phyloP scores from a whole-genome alignment of 2,113 vertebrate genomes.

The Cinclus mexicanus region DNA sequence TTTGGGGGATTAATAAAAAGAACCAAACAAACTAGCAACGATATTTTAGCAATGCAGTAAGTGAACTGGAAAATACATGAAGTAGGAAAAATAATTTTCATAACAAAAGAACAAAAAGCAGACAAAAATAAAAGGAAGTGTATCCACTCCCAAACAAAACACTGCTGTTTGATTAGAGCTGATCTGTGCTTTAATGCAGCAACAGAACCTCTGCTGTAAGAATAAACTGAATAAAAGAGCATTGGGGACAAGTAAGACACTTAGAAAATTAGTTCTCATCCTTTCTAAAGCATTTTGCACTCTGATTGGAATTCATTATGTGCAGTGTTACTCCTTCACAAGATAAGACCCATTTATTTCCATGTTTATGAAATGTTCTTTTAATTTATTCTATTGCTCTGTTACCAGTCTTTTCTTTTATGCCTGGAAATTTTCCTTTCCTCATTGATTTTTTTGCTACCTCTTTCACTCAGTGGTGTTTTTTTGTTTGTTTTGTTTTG shows the following conservation, averaged over 20 bases:
- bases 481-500: background rate
- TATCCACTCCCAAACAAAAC: background rate
- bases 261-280: conserved; percentile 37
- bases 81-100: background rate
- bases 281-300: background rate
- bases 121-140: background rate
- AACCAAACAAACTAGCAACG: background rate
- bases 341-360: background rate
- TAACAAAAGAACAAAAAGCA: background rate
- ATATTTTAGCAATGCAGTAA: background rate
- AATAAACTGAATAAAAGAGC: background rate
- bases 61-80: background rate
- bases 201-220: background rate
- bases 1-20: background rate
- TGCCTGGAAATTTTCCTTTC: background rate
- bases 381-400: conserved; percentile 35
- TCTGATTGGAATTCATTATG: conserved; percentile 8
- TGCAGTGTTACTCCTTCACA: background rate
- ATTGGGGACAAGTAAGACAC: background rate
- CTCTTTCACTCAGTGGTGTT: background rate
- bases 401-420: background rate
- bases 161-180: background rate
- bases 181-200: background rate
- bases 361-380: conserved; percentile 1
- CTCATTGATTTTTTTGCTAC: background rate